phyloP scores from a whole-genome alignment of 2,888 invertebrate species.

The Mystacides longicornis region DNA sequence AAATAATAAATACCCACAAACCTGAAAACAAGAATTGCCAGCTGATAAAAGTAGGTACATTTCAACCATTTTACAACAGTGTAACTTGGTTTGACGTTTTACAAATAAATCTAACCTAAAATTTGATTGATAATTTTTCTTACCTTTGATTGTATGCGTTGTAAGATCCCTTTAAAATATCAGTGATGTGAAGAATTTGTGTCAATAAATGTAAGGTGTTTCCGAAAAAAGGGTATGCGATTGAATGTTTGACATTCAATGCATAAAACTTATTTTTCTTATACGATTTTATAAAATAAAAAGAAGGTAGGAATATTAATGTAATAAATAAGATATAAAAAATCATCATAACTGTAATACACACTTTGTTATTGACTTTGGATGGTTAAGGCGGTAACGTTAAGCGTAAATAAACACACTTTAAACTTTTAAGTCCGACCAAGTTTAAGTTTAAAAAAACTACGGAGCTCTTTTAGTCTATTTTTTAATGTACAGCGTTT shows the following conservation, averaged over 20 bases:
- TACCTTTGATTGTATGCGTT: slow-evolving; percentile 32
- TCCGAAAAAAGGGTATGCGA: slow-evolving; percentile 29
- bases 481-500: no score
- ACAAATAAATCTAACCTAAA: not conserved
- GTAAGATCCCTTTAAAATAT: slow-evolving; percentile 28
- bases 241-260: not conserved
- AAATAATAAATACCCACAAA: slow-evolving; percentile 40
- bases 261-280: no score
- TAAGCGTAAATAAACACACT: no score
- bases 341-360: no score
- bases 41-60: not conserved
- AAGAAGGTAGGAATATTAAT: no score
- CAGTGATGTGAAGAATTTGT: slow-evolving; percentile 27
- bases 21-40: slow-evolving; percentile 30
- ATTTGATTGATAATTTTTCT: not conserved
- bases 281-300: no score
- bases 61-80: not conserved
- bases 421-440: no score
- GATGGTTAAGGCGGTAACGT: no score
- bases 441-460: no score
- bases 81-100: not conserved
- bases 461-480: no score
- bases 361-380: no score
- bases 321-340: no score
- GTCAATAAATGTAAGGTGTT: slow-evolving; percentile 30